A percentile compares a stretch with the other conserved stretches of the same genome.
Conservation (phyloP, 2,888 invertebrate species). For the Zaprionus obscuricornis region DNA sequence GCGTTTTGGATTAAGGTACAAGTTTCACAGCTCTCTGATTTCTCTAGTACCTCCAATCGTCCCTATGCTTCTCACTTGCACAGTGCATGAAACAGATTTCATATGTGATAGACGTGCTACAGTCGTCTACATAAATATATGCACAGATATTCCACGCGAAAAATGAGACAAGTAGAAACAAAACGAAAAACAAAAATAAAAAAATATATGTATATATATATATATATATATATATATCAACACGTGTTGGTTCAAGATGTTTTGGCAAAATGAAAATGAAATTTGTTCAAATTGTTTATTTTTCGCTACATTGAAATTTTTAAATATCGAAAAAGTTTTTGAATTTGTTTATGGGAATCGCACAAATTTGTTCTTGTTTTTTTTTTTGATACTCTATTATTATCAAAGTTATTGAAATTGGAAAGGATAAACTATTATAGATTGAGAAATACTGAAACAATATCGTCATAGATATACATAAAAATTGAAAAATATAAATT, state of each 20-base stretch:
- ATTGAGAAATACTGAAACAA: too few relatives aligned
- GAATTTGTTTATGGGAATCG: slow-evolving; percentile 6
- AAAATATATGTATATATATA: too few relatives aligned
- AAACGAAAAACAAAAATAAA: not conserved
- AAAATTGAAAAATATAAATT: too few relatives aligned
- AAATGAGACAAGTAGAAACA: too few relatives aligned
- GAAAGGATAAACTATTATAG: too few relatives aligned
- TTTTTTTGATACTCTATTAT: too few relatives aligned
- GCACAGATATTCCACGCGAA: too few relatives aligned
- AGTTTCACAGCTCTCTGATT: slow-evolving; percentile 24
- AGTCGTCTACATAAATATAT: slow-evolving; percentile 20
- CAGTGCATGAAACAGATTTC: slow-evolving; percentile 16
- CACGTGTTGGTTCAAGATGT: not conserved
- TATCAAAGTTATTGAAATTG: too few relatives aligned
- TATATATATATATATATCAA: not conserved
- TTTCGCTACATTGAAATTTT: slow-evolving; percentile 8
- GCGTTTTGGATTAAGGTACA: slow-evolving; percentile 28
- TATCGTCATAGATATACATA: too few relatives aligned
- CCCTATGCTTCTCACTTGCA: not conserved
- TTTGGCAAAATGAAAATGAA: not conserved
- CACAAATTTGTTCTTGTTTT: too few relatives aligned
- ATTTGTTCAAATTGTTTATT: slow-evolving; percentile 16
- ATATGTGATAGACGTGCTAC: slow-evolving; percentile 9
- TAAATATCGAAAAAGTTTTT: not conserved
- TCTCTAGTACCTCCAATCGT: too few relatives aligned